These are phyloP conservation scores for Montipora sp. DNA, from an alignment of 64 coral and sea anemone genomes.

Conservation along the genomic window DNA sequence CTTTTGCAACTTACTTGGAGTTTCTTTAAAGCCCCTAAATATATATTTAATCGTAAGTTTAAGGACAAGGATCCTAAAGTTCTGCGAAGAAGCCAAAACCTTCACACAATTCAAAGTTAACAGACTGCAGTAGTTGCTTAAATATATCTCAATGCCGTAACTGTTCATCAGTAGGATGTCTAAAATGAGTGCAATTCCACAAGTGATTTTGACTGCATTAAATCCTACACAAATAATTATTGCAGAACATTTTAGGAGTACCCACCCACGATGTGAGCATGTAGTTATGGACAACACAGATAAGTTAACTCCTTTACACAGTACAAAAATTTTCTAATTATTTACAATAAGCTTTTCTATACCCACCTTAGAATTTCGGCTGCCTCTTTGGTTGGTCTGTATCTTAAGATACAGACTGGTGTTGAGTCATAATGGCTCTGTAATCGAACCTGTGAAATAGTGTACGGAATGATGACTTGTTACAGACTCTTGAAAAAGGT, in stretches of 20 bases:
- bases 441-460: conserved; percentile 1
- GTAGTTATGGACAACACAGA: background rate
- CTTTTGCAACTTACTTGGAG: conserved; percentile 1
- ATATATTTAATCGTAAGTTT: background rate
- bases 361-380: background rate
- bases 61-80: background rate
- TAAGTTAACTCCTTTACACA: conserved; percentile 9
- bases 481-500: conserved; percentile 3
- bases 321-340: background rate
- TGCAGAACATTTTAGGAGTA: background rate
- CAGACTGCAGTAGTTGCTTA: no score
- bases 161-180: background rate
- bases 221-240: background rate
- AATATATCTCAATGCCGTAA: no score
- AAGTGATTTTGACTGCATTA: background rate
- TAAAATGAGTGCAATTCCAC: background rate
- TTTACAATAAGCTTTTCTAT: conserved; percentile 8
- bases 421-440: background rate
- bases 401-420: conserved; percentile 8
- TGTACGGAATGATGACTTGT: background rate
- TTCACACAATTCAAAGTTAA: no score
- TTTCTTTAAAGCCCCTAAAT: background rate
- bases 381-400: conserved; percentile 5
- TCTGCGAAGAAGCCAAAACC: no score
- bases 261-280: background rate